A percentile compares a stretch with the other conserved stretches of the same genome.
Conservation (phyloP, 2,888 invertebrate genomes). For the Drosophila nr. fundita region DNA sequence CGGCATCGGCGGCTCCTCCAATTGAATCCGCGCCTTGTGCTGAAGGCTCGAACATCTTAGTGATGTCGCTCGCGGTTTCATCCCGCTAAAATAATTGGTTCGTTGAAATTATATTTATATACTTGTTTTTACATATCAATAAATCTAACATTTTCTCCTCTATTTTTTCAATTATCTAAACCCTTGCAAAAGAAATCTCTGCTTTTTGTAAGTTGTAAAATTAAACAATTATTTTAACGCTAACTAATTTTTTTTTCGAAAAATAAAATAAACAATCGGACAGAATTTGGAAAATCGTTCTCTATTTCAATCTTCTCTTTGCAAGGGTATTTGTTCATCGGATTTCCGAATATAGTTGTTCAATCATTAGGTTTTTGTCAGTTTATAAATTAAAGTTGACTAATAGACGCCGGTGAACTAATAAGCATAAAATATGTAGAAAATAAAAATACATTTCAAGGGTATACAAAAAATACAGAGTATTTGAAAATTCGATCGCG, state of each 20-base stretch:
- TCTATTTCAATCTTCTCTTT: neutral
- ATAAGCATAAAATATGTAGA: slow-evolving; percentile 47
- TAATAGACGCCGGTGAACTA: slow-evolving; percentile 31
- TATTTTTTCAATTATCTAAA: neutral
- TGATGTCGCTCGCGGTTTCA: slow-evolving; percentile 84
- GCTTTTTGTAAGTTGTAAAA: neutral
- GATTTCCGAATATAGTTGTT: neutral
- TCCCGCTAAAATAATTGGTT: slow-evolving; percentile 83
- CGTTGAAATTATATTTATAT: slow-evolving; percentile 50
- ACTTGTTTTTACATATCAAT: slow-evolving; percentile 35
- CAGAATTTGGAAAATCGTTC: neutral
- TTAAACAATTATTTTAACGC: neutral
- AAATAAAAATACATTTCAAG: slow-evolving; percentile 26
- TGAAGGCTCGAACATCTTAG: slow-evolving; percentile 84
- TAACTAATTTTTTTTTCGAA: neutral
- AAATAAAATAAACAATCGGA: slow-evolving; percentile 1
- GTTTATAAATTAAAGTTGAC: slow-evolving; percentile 19
- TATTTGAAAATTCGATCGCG: slow-evolving; percentile 14
- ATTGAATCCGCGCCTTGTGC: slow-evolving; percentile 72
- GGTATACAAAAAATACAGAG: slow-evolving; percentile 28
- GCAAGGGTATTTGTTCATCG: slow-evolving; percentile 25
- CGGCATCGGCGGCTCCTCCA: slow-evolving; percentile 44
- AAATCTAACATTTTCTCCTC: slow-evolving; percentile 28
- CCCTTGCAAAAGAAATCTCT: slow-evolving; percentile 22
- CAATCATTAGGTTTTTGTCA: slow-evolving; percentile 4